Base-by-base conservation (phyloP, 1,140 invertebrate species). In the Aporrectodea caliginosa region DNA sequence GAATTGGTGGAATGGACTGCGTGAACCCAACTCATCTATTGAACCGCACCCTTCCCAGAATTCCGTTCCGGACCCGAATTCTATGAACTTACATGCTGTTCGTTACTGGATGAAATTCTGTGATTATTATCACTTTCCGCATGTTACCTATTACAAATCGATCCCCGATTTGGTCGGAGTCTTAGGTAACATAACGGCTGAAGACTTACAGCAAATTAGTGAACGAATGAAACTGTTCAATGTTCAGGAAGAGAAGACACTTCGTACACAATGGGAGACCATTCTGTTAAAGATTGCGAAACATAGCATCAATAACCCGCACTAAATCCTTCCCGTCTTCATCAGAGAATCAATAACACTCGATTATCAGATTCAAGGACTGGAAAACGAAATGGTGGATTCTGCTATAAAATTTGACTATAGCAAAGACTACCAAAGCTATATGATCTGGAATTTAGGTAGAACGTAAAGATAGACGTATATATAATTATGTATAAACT, bases 21-120 rank as follows among this genome's bases (percentile, higher is more conserved):
- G 43, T 34, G 29, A 33, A 35, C 27, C 35, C 31, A 70, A 68
- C 79, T 16, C 30, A 31, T 12, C 33, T 73, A 35, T 73, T 75
- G 1, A 75, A 69, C 35, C 73, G 69, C 30, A 32, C 31, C 31
- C 33, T 30, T 78, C 77, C 68, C 35, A 69, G 69, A 1, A 73
- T 27, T 16, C 0, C 58, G 71, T 80, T 29, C 79, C 79, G 14
- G 79, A 80, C 43, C 79, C 79, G 27, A 80, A 80, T 69, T 35
- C 69, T 35, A 27, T 69, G 2, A 58, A 35, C 0, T 16, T 69
- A 30, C 12, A 35, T 22, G 68, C 80, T 0, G 35, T 80, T 35
- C 32, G 71, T 29, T 81, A 78, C 69, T 82, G 81, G 81, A 31
- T 80, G 72, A 33, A 77, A 31, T 81, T 78, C 70, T 69, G 75